phyloP scores from a whole-genome alignment of 2,113 vertebrate species.

The Rallus limicola region DNA sequence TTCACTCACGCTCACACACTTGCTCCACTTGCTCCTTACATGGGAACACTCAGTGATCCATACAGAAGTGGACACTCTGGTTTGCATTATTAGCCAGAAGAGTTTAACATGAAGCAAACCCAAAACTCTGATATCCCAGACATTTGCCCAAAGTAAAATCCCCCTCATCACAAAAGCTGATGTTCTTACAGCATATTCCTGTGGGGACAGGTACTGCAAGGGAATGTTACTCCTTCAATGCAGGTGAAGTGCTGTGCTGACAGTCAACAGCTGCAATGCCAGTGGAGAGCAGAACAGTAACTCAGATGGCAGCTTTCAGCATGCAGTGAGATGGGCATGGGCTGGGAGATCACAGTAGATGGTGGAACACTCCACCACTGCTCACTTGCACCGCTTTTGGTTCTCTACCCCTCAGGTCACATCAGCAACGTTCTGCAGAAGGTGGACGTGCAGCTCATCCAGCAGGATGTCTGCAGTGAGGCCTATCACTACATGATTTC shows the following conservation, averaged over 20 bases:
- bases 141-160: neutral
- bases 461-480: constrained; percentile 84
- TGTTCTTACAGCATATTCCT: neutral
- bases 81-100: neutral
- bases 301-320: neutral
- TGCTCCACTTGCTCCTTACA: neutral
- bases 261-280: neutral
- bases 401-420: constrained; percentile 68
- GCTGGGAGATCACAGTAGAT: neutral
- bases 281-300: neutral
- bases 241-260: neutral
- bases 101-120: neutral
- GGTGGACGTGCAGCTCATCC: constrained; percentile 85
- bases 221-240: neutral
- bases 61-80: neutral
- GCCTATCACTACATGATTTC: constrained; percentile 87
- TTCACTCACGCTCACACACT: neutral
- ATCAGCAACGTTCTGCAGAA: constrained; percentile 86
- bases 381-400: neutral
- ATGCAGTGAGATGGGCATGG: neutral
- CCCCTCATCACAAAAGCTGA: neutral
- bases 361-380: neutral
- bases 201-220: neutral
- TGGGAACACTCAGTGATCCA: neutral
- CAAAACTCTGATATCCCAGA: neutral